A percentile compares a stretch with the other conserved stretches of the same genome.
phyloP scores from a whole-genome alignment of 92 coral and sea anemone genomes.

The Epizoanthus illoricatus region DNA sequence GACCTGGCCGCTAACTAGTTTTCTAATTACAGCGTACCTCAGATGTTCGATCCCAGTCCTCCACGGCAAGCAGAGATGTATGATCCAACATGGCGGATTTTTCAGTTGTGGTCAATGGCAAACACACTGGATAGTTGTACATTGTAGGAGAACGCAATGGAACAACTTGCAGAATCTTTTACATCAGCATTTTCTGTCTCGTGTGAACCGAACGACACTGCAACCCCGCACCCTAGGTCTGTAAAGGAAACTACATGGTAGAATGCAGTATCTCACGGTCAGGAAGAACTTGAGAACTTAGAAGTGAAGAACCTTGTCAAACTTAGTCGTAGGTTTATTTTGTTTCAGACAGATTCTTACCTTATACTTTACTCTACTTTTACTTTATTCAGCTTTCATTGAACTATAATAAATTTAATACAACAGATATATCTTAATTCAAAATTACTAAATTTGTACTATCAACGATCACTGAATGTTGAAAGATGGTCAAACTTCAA shows the following conservation, averaged over 20 bases:
- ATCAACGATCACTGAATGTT: no score
- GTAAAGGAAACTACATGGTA: neutral
- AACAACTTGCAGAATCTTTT: slow-evolving; percentile 67
- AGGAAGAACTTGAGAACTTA: no score
- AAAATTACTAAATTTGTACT: no score
- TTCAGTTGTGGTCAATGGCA: neutral
- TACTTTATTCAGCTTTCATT: neutral
- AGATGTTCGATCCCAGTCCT: no score
- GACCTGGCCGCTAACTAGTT: no score
- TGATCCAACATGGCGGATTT: neutral
- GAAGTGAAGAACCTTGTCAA: no score
- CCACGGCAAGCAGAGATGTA: no score
- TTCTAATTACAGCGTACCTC: no score
- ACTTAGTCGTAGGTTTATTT: no score
- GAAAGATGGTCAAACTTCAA: no score
- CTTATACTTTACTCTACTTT: neutral
- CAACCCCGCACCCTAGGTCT: slow-evolving; percentile 91
- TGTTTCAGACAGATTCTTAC: neutral
- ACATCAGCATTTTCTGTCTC: slow-evolving; percentile 78
- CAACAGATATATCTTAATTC: neutral
- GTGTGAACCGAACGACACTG: slow-evolving; percentile 80
- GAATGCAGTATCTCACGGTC: no score
- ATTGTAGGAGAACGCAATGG: slow-evolving; percentile 45
- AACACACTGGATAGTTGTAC: neutral
- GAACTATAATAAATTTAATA: neutral